These are phyloP conservation scores for Pinctada fucata DNA, from an alignment of 2,888 invertebrate genomes.

Conservation along the genomic window DNA sequence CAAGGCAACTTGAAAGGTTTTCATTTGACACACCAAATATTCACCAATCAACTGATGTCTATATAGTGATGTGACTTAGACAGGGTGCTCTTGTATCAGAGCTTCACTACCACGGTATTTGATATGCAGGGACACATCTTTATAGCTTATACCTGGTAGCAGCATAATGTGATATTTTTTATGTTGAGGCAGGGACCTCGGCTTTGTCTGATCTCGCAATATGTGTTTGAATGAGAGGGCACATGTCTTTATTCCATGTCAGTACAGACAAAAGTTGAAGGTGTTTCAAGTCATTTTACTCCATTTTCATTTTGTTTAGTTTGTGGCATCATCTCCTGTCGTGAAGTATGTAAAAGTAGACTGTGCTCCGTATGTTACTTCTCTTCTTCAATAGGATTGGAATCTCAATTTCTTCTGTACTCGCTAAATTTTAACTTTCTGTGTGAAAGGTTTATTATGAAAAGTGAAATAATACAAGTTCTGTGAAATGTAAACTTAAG, in stretches of 20 bases:
- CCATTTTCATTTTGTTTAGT: not conserved
- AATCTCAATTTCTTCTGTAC: constrained; percentile 12
- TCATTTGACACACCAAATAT: constrained; percentile 11
- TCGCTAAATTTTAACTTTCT: not conserved
- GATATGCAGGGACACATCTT: constrained; percentile 29
- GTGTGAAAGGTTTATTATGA: too few relatives aligned
- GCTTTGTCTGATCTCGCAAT: constrained; percentile 37
- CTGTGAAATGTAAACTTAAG: too few relatives aligned
- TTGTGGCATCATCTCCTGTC: not conserved
- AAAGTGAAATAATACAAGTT: too few relatives aligned
- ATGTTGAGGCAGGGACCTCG: constrained; percentile 38
- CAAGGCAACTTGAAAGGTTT: not conserved
- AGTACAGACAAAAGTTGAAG: constrained; percentile 20
- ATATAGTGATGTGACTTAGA: constrained; percentile 7
- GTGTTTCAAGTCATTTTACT: constrained; percentile 16
- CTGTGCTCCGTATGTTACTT: constrained; percentile 16
- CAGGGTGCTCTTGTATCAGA: constrained; percentile 28
- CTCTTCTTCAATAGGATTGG: not conserved
- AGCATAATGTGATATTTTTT: constrained; percentile 32
- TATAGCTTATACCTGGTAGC: constrained; percentile 13
- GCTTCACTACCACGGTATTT: constrained; percentile 22
- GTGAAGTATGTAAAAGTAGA: not conserved
- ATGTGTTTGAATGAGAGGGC: constrained; percentile 32
- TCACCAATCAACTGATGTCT: constrained; percentile 11
- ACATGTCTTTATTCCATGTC: constrained; percentile 26